Percentiles rank a stretch among this genome's conserved stretches.
phyloP scores from a whole-genome alignment of 2,888 invertebrate genomes.

The Desoria tigrina region DNA sequence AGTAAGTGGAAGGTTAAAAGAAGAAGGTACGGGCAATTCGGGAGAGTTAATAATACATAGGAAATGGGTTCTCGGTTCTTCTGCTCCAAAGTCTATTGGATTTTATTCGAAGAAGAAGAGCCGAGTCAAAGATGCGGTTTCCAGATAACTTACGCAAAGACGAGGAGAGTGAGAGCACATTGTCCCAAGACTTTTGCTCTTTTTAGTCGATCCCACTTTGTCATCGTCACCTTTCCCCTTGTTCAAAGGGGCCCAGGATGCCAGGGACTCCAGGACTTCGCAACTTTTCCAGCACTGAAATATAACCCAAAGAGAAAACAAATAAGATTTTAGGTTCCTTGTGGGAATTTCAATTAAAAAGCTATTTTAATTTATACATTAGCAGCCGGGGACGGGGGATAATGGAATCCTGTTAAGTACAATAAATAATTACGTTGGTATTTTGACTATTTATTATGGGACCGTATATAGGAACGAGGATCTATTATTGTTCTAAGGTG shows the following conservation, averaged over 20 bases:
- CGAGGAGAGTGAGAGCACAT: slow-evolving; percentile 25
- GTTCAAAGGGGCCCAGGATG: neutral
- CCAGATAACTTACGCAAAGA: slow-evolving; percentile 32
- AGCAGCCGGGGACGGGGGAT: no score
- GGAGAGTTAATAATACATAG: no score
- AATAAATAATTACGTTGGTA: no score
- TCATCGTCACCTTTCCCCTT: slow-evolving; percentile 7
- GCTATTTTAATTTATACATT: neutral
- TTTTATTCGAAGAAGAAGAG: no score
- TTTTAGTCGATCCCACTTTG: slow-evolving; percentile 11
- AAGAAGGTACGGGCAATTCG: no score
- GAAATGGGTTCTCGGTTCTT: no score
- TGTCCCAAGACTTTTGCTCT: slow-evolving; percentile 17
- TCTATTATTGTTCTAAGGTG: neutral
- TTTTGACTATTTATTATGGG: no score
- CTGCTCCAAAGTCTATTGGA: no score
- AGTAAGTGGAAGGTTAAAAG: no score
- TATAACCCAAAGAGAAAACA: slow-evolving; percentile 54
- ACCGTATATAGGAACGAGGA: no score
- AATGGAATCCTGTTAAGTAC: no score
- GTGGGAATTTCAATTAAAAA: neutral
- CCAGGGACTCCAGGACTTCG: slow-evolving; percentile 65
- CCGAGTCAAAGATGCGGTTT: slow-evolving; percentile 14
- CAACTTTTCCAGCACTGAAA: slow-evolving; percentile 77
- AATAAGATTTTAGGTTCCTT: neutral